Evolutionary conservation across 2,888 invertebrate genomes (phyloP), one percentile per base, ranked within the genome.

Genomic region (Ariolimax columbianus): DNA sequence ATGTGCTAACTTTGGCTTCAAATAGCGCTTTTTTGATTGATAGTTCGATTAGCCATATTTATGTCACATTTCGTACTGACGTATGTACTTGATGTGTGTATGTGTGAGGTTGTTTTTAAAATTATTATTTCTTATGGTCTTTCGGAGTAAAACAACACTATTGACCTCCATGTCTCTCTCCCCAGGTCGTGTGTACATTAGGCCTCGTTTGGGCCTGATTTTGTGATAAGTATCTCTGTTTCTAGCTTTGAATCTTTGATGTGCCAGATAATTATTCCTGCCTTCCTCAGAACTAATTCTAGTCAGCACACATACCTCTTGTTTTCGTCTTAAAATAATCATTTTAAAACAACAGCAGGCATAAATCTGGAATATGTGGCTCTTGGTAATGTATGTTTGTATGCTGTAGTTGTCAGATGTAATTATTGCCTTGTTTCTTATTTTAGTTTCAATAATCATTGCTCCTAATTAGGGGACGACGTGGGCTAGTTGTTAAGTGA

Each of bases 151-250:
- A 51, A 33, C 75, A 19, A 23, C 75, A 75, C 30, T 7, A 2
- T 19, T 75, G 75, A 75, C 17, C 33, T 77, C 38, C 78, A 78
- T 40, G 19, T 68, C 33, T 79, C 47, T 79, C 40, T 79, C 79
- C 79, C 47, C 79, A 79, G 79, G 79, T 79, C 33, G 68, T 79
- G n/a, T 79, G 66, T 79, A 79, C 79, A 7, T 40, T 79, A 33
- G n/a, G 43, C 33, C 77, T 59, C 19, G 23, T 55, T 17, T 59
- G 23, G 36, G 36, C 43, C 40, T 26, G 4, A 38, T 36, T 30
- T 38, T 75, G 6, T 63, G 63, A 73, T 73, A 75, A 82, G 73
- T 73, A 82, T 82, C 14, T 6, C 23, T 3, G 14, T 17, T 3
- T 75, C 51, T 33, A 30, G 33, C 17, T 51, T 33, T 75, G 33